These are phyloP conservation scores for Pteruthius melanotis DNA, from an alignment of 2,113 vertebrate species.

Conservation along the genomic window DNA sequence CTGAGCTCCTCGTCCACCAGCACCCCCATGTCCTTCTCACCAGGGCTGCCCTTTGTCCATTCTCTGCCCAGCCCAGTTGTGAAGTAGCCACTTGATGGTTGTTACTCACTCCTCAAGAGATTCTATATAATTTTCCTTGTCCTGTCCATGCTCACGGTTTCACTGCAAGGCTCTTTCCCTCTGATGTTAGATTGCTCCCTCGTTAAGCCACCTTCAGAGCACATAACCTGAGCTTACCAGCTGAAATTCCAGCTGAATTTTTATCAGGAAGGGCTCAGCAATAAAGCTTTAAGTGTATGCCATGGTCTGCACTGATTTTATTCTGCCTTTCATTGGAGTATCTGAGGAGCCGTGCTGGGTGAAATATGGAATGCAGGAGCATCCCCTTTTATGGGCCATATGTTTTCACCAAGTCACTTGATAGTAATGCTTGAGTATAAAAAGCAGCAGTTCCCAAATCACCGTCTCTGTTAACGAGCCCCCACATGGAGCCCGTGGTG, in stretches of 20 bases:
- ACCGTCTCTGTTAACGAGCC: fast-evolving
- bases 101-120: not conserved
- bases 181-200: not conserved
- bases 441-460: not conserved
- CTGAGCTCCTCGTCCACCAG: not conserved
- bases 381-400: not conserved
- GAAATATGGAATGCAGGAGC: not conserved
- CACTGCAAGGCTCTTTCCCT: not conserved
- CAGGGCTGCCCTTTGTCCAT: not conserved
- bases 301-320: not conserved
- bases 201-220: not conserved
- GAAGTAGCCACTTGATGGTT: not conserved
- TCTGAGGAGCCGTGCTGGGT: not conserved
- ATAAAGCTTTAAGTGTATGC: not conserved
- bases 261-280: not conserved
- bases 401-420: not conserved
- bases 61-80: not conserved
- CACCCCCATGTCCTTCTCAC: not conserved
- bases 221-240: not conserved
- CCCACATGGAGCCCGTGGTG: fast-evolving
- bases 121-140: not conserved
- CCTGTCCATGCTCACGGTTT: fast-evolving
- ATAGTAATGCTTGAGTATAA: not conserved
- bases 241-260: not conserved
- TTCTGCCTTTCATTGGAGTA: not conserved